These are phyloP conservation scores for Papilio helenus DNA, from an alignment of 1,140 invertebrate species.

Conservation along the genomic window DNA sequence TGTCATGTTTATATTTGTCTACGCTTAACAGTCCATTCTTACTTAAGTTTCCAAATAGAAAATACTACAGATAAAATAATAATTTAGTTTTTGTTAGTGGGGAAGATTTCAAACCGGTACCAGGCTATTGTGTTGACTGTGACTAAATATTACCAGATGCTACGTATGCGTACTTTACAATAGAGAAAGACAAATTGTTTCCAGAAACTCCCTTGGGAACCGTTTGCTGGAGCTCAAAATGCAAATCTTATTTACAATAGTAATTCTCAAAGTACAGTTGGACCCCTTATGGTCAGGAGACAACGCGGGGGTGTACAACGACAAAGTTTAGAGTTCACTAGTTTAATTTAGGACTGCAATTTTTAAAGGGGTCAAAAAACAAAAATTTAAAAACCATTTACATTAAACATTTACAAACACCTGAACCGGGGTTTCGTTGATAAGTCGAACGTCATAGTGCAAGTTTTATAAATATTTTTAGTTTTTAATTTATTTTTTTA, in stretches of 20 bases:
- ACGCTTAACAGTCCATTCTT: too few species aligned
- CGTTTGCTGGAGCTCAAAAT: not conserved
- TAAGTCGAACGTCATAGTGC: not conserved
- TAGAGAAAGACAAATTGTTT: not conserved
- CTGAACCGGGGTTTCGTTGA: not conserved
- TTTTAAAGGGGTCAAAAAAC: too few species aligned
- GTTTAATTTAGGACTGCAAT: too few species aligned
- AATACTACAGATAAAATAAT: too few species aligned
- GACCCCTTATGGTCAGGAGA: not conserved
- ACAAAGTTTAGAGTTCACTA: not conserved
- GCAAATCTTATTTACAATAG: not conserved
- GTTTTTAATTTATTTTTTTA: not conserved
- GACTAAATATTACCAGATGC: conserved; percentile 11
- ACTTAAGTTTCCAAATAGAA: too few species aligned
- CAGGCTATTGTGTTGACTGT: not conserved
- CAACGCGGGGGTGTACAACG: not conserved
- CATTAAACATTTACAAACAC: not conserved
- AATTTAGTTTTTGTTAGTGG: not conserved
- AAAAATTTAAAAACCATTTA: not conserved
- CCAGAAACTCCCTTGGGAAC: not conserved
- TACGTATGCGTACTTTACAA: not conserved
- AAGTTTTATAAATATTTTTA: too few species aligned
- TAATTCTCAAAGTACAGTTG: not conserved
- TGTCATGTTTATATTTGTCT: too few species aligned
- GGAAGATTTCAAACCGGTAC: not conserved